Conservation (phyloP, 2,888 invertebrate genomes). For the Gerris lacustris region DNA sequence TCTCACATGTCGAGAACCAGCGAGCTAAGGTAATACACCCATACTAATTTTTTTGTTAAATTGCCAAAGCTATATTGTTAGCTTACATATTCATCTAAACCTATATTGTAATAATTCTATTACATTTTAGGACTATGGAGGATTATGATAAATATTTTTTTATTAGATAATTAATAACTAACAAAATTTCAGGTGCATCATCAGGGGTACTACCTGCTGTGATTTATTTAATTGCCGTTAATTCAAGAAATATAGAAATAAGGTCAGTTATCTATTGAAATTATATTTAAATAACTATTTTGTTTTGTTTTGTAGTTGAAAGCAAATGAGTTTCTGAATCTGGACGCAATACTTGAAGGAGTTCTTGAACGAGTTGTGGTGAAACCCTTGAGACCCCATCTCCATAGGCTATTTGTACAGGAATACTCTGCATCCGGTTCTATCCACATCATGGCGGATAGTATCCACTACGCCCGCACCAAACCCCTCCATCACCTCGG, state of each 20-base stretch:
- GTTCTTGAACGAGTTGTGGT: slow-evolving; percentile 88
- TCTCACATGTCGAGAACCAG: slow-evolving; percentile 78
- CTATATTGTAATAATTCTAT: too few species aligned
- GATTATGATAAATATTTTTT: too few species aligned
- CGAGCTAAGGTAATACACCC: slow-evolving; percentile 53
- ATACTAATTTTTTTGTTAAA: slow-evolving; percentile 12
- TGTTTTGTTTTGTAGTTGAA: slow-evolving; percentile 47
- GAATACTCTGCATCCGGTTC: slow-evolving; percentile 68
- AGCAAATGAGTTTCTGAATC: slow-evolving; percentile 82
- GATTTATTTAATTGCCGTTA: too few species aligned
- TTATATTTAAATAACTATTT: not conserved
- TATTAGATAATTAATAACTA: too few species aligned
- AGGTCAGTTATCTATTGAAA: too few species aligned
- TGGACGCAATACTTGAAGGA: slow-evolving; percentile 88
- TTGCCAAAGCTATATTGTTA: not conserved
- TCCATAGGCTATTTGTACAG: slow-evolving; percentile 74
- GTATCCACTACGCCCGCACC: slow-evolving; percentile 54
- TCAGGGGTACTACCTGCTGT: too few species aligned
- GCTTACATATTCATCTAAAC: not conserved
- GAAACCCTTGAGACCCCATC: slow-evolving; percentile 66
- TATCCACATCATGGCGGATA: slow-evolving; percentile 58
- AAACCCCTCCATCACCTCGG: slow-evolving; percentile 56
- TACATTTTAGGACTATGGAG: too few species aligned
- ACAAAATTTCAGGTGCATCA: too few species aligned
- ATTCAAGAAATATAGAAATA: too few species aligned